phyloP scores from a whole-genome alignment of 2,797 vertebrate species.

The Sebastolobus alascanus region DNA sequence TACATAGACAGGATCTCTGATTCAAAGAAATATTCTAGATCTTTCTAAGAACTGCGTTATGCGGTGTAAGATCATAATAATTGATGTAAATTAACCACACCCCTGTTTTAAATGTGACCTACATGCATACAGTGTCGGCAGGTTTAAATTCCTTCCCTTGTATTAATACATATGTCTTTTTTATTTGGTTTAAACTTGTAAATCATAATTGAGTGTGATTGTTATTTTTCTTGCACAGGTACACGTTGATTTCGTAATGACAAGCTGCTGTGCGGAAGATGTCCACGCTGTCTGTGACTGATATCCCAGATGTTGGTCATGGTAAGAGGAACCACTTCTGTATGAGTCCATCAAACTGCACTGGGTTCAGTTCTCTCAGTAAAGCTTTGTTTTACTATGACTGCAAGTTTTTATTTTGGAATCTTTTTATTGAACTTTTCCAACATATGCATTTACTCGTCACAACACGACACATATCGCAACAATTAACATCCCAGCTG shows the following conservation, averaged over 20 bases:
- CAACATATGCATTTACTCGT: no score
- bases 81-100: constrained; percentile 7
- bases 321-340: constrained; percentile 74
- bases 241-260: constrained; percentile 87
- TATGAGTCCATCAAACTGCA: constrained; percentile 1
- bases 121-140: not conserved
- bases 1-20: not conserved
- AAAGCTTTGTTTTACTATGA: not conserved
- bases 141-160: not conserved
- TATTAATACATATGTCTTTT: not conserved
- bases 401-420: not conserved
- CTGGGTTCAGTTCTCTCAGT: not conserved
- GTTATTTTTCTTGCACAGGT: constrained; percentile 66
- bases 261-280: constrained; percentile 89
- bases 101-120: not conserved
- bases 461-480: no score
- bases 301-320: constrained; percentile 90
- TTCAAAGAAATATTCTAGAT: not conserved
- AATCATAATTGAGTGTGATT: not conserved
- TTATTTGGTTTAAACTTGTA: not conserved
- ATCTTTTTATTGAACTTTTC: not conserved
- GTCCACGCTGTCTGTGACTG: constrained; percentile 88
- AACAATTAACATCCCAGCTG: no score
- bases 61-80: not conserved
- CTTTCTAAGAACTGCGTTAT: constrained; percentile 38